Percentiles rank a stretch among this genome's conserved stretches.
phyloP scores from a whole-genome alignment of 1,140 invertebrate genomes.

The Dendrolimus punctatus region DNA sequence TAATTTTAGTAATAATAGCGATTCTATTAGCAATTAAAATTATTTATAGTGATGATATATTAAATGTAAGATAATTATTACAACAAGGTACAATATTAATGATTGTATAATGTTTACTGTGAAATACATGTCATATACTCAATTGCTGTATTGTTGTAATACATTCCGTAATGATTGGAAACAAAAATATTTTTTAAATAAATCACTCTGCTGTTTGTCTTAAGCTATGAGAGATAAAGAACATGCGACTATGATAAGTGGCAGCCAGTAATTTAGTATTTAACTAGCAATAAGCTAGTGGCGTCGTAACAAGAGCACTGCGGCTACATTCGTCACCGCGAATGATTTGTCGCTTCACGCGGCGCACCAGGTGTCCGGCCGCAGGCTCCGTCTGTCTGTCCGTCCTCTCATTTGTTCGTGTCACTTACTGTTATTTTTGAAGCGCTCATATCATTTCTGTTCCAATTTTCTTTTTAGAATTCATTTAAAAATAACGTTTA shows the following conservation, averaged over 20 bases:
- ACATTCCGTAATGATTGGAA: no score
- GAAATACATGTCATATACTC: no score
- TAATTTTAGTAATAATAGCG: no score
- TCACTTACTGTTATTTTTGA: conserved; percentile 23
- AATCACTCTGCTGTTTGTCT: no score
- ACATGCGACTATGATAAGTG: conserved; percentile 1
- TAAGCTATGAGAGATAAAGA: neutral
- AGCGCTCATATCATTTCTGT: conserved; percentile 10
- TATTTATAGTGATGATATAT: no score
- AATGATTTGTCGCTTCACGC: conserved; percentile 7
- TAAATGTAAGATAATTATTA: no score
- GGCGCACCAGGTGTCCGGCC: conserved; percentile 14
- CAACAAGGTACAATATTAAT: no score
- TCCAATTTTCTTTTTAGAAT: conserved; percentile 1
- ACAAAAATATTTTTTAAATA: no score
- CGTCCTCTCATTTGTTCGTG: conserved; percentile 20
- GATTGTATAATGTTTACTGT: no score
- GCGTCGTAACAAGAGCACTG: conserved; percentile 4
- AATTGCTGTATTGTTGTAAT: no score
- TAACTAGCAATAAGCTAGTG: conserved; percentile 10
- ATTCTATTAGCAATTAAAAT: no score
- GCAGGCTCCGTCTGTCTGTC: conserved; percentile 12
- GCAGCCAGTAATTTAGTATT: conserved; percentile 6
- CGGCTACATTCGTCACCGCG: conserved; percentile 11
- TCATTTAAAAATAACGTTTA: neutral